Base-by-base conservation (phyloP, 2,888 invertebrate species). In the Cephus rjabovi region DNA sequence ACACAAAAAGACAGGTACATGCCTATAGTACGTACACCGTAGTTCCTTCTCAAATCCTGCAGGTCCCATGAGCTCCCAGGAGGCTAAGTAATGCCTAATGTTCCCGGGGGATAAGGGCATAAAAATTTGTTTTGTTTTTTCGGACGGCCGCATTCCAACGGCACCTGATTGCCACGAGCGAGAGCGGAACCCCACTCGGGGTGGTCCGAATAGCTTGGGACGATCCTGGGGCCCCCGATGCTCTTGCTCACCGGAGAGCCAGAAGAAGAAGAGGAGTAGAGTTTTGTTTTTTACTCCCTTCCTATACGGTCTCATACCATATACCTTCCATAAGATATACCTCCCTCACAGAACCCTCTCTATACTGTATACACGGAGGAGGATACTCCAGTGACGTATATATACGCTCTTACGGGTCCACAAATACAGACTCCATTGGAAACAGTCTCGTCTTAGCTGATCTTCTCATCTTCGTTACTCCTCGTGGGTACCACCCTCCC, bases 131-230 rank as follows among this genome's bases (percentile, higher is more conserved):
- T 89, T 89, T 88, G 85, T 88, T 89, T 85, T 83, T 86, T 85
- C 84, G 83, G 84, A 87, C 87, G 89, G 89, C 89, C 88, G 87
- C 89, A 89, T 89, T 89, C 89, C 89, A 86, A 86, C 86, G 87
- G 88, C 89, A 89, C 89, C 89, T 89, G 89, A 89, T 89, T 89
- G 89, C 89, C 86, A 84, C 84, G 85, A 86, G 87, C 86, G 82
- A 74, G 35, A 82, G 84, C 80, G 81, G 82, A 82, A 80, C 85
- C 76, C 83, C 82, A 84, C 87, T 87, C 89, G 87, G 89, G 89
- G 89, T 89, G 89, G 89, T 89, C 89, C 87, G 85, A 89, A 89
- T 89, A 89, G 88, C 88, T 89, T 84, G 85, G 86, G 85, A 86
- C 86, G 86, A 85, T 87, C 82, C 76, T 80, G 80, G 81, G 81